phyloP scores from a whole-genome alignment of 2,113 vertebrate genomes.

The Rostratula benghalensis region DNA sequence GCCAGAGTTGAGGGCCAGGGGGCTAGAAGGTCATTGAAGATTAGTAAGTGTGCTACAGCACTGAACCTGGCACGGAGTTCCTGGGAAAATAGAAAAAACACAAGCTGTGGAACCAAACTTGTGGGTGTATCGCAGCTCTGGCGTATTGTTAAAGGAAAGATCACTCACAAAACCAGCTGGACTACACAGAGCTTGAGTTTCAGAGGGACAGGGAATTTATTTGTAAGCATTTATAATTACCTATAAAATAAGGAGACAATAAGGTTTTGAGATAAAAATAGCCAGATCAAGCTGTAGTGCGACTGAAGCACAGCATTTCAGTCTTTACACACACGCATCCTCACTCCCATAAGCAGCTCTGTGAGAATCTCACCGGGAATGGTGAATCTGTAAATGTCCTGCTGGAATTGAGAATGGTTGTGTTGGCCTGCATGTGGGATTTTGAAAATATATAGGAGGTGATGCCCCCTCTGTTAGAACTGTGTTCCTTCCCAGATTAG shows the following conservation, averaged over 20 bases:
- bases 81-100: not conserved
- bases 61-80: not conserved
- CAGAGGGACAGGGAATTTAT: not conserved
- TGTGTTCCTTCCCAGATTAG: not conserved
- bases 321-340: fast-evolving
- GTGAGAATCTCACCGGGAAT: not conserved
- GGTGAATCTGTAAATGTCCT: not conserved
- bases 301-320: not conserved
- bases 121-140: not conserved
- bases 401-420: not conserved
- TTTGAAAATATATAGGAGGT: not conserved
- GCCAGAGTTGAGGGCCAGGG: not conserved
- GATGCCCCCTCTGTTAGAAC: fast-evolving
- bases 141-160: not conserved
- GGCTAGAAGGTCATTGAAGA: not conserved
- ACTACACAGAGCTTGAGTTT: not conserved
- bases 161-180: not conserved
- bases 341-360: not conserved
- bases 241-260: not conserved
- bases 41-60: not conserved
- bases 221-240: not conserved
- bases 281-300: not conserved
- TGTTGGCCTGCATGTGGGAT: fast-evolving
- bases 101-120: not conserved
- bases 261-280: not conserved